Conservation (phyloP, 1,140 invertebrate genomes). For the Acromyrmex charruanus region DNA sequence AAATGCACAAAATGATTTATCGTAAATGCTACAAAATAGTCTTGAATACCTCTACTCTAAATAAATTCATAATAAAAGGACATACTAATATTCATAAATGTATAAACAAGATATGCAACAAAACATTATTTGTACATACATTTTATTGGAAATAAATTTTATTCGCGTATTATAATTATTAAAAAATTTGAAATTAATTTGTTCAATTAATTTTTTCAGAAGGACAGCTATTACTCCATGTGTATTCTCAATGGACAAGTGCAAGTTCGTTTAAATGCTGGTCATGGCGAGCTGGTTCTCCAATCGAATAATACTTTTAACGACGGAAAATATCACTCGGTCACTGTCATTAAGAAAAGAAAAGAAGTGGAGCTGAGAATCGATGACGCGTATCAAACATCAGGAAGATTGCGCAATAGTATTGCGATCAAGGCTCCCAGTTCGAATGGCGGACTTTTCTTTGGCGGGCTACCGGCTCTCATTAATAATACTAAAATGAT, state of each 20-base stretch:
- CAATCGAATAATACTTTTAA: conserved; percentile 89
- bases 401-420: conserved; percentile 85
- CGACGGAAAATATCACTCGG: conserved; percentile 89
- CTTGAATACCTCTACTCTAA: background rate
- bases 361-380: conserved; percentile 88
- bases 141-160: background rate
- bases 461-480: conserved; percentile 89
- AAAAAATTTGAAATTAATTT: conserved; percentile 7
- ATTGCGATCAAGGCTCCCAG: conserved; percentile 86
- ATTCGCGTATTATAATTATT: background rate
- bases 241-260: conserved; percentile 89
- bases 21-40: background rate
- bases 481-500: conserved; percentile 87
- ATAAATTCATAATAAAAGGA: background rate
- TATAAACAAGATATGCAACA: background rate
- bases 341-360: conserved; percentile 87
- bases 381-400: conserved; percentile 88
- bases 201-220: conserved; percentile 71
- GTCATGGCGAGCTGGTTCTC: conserved; percentile 89
- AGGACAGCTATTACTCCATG: conserved; percentile 90
- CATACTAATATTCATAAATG: background rate
- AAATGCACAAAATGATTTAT: background rate
- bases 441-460: conserved; percentile 86
- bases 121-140: conserved; percentile 8
- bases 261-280: conserved; percentile 90